Base-by-base conservation (phyloP, 2,888 invertebrate genomes). In the Limnephilus lunatus region DNA sequence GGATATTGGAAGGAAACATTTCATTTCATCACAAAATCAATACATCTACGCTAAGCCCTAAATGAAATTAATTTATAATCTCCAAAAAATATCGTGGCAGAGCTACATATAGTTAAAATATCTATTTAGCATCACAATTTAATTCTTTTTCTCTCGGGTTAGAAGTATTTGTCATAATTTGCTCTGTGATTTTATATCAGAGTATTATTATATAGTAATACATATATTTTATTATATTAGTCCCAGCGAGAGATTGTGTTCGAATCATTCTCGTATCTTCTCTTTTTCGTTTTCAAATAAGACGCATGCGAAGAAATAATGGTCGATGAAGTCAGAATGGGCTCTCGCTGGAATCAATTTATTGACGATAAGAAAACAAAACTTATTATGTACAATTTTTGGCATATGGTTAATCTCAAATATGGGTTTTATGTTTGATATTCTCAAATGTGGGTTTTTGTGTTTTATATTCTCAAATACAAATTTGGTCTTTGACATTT, bases 1-100 rank as follows among this genome's bases (percentile, higher is more conserved):
- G 68, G 35, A 25, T 85, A 39, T 31, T 85, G 85, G 85, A 85
- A 85, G 85, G 35, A 85, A 85, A 85, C 14, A 82, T 83, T 83
- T 83, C 30, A 83, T 85, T 83, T 83, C 31, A 83, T 85, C 35
- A 35, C 35, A 31, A 85, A 85, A 85, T 85, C 32, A 39, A 85
- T 85, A 32, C 82, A 82, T 68, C 68, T 68, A 25, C 9, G 7
- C 68, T 68, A 68, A 68, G 68, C 5, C 68, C 25, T 68, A 68
- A n/a, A 48, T 48, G 2, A 48, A 68, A 68, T 68, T 0, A 19
- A 19, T 68, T 68, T 68, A 68, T 68, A 68, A 68, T 68, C 19
- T 25, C 68, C 68, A n/a, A 68, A 68, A 68, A 68, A 68, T 25
- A 9, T n/a, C 7, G n/a, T 68, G 25, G 68, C 68, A 68, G 68